phyloP scores from a whole-genome alignment of 2,888 invertebrate species.

The Eledone cirrhosa region DNA sequence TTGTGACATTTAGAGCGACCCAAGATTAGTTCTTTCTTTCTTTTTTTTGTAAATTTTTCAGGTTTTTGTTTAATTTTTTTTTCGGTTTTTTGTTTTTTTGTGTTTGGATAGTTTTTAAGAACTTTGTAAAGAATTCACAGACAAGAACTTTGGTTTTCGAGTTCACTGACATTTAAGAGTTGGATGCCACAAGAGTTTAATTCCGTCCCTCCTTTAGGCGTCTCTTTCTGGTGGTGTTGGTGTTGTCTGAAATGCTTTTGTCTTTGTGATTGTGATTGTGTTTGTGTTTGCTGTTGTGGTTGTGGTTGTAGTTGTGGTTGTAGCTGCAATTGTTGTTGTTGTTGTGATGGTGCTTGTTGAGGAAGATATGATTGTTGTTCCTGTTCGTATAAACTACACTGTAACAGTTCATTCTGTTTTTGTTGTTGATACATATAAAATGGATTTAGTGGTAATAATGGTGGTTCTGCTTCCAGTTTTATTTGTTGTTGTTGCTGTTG shows the following conservation, averaged over 20 bases:
- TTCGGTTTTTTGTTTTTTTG: no score
- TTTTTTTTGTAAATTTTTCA: no score
- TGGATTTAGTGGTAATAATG: no score
- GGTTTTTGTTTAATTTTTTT: no score
- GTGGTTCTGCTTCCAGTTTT: no score
- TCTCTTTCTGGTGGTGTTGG: neutral
- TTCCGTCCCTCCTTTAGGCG: neutral
- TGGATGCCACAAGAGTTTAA: neutral
- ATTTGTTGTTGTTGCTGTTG: no score
- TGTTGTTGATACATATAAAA: no score
- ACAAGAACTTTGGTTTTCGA: constrained; percentile 19
- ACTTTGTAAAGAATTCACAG: constrained; percentile 9
- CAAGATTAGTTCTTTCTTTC: no score
- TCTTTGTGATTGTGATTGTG: neutral
- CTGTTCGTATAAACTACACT: no score
- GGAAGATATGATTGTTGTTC: neutral
- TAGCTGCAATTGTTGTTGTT: neutral
- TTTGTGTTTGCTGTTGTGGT: neutral
- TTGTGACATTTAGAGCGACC: no score
- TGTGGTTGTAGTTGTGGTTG: neutral
- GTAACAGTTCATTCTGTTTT: no score
- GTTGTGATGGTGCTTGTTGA: constrained; percentile 9
- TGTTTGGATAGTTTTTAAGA: no score
- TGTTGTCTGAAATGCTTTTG: constrained; percentile 8
- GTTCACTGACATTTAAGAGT: constrained; percentile 14